Percentiles rank a stretch among this genome's conserved stretches.
Conservation (phyloP, 1,140 invertebrate species). For the Amyelois transitella region DNA sequence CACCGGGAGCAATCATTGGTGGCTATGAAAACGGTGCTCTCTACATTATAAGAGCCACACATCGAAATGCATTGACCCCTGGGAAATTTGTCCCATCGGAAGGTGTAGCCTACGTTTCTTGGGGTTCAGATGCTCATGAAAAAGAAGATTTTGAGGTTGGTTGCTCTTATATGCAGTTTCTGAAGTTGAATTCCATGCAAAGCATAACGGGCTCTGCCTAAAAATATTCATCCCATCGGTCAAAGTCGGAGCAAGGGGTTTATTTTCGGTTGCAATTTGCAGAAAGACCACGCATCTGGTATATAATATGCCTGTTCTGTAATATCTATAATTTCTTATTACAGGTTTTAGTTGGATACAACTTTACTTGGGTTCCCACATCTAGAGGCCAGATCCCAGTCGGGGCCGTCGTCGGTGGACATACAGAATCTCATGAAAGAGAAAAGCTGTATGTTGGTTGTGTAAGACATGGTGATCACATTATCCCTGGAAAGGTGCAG, state of each 20-base stretch:
- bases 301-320: no score
- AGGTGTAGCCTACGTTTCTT: constrained; percentile 80
- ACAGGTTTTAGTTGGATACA: constrained; percentile 20
- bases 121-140: constrained; percentile 82
- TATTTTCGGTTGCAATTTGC: no score
- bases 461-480: constrained; percentile 75
- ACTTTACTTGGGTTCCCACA: constrained; percentile 76
- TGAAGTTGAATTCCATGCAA: no score
- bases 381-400: constrained; percentile 78
- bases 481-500: constrained; percentile 82
- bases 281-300: no score
- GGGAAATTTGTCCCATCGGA: constrained; percentile 83
- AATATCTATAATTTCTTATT: constrained; percentile 3
- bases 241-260: no score
- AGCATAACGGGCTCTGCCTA: no score
- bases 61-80: constrained; percentile 78
- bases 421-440: constrained; percentile 73
- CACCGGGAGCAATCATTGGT: constrained; percentile 80
- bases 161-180: no score
- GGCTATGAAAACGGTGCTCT: constrained; percentile 80
- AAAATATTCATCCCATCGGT: no score
- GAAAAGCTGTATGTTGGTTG: constrained; percentile 79
- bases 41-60: constrained; percentile 78
- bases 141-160: constrained; percentile 81
- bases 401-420: constrained; percentile 80